Base-by-base conservation (phyloP, 2,888 invertebrate species). In the Drosophila ustulata region DNA sequence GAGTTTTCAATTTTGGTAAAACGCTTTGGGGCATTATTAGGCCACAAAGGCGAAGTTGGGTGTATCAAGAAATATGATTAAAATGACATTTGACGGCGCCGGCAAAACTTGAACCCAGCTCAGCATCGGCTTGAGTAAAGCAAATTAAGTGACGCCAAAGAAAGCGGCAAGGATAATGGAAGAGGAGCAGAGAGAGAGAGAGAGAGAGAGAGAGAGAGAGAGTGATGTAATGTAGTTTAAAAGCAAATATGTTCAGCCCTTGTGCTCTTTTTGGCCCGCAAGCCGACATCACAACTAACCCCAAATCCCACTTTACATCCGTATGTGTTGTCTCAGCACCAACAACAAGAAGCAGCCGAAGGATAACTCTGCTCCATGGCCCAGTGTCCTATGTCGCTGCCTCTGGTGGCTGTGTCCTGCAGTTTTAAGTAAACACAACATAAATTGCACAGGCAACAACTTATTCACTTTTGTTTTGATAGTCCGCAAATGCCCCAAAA, bases 1-100 rank as follows among this genome's bases (percentile, higher is more conserved):
- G 83, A 85, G 87, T 79, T 88, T 85, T 85, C 88, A 85, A 85
- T 85, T 82, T 85, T 79, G 83, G 75, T 72, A 69, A 87, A 84
- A 84, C 71, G 85, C 88, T 85, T 80, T 80, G 66, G 88, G 83
- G 77, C 63, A 77, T 81, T 80, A 83, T 83, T 81, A 86, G 78
- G 75, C 71, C 70, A 72, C 80, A 79, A 80, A 71, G 61, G 63
- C 71, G 34, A 77, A 77, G 68, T 66, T 68, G 67, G 77, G 61
- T 50, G 43, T 66, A 64, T 72, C 58, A 64, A 71, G 78, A 65
- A 87, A 78, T 80, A 87, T 83, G 88, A 89, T 87, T 81, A 81
- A 89, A 89, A 75, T 84, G 75, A 75, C 75, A 89, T 89, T 87
- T 84, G 58, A 66, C 50, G 66, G 58, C 39, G 30, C 32, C 61